Percentiles rank a stretch among this genome's conserved stretches.
Conservation (phyloP, 2,888 invertebrate genomes). For the Slavum lentiscoides region DNA sequence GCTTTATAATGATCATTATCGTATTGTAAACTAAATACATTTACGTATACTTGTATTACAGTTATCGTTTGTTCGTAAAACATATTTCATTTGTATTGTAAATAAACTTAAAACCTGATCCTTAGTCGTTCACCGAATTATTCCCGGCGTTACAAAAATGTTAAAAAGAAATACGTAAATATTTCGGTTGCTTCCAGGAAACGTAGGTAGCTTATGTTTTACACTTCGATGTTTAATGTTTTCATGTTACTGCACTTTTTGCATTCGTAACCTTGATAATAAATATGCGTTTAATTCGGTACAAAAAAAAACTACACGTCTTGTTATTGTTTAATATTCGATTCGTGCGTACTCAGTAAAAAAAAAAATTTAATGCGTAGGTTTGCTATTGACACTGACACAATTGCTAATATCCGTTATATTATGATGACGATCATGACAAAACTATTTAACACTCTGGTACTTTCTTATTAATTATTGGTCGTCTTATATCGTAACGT, state of each 20-base stretch:
- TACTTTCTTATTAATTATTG: no score
- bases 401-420: background rate
- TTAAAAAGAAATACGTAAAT: background rate
- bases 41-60: background rate
- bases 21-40: conserved; percentile 3
- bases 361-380: background rate
- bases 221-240: background rate
- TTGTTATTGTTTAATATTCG: conserved; percentile 23
- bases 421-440: no score
- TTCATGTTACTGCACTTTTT: background rate
- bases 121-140: background rate
- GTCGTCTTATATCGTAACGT: background rate
- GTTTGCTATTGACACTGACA: conserved; percentile 26
- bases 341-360: background rate
- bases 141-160: background rate
- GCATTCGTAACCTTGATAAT: conserved; percentile 19
- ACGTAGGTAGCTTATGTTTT: no score
- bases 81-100: background rate
- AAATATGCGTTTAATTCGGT: conserved; percentile 2
- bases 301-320: conserved; percentile 1
- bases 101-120: background rate
- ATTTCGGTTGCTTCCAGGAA: no score
- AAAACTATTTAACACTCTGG: no score
- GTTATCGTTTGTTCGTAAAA: background rate
- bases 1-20: background rate